Conservation (phyloP, 2,113 vertebrate species). For the Thamnophis sirtalis region DNA sequence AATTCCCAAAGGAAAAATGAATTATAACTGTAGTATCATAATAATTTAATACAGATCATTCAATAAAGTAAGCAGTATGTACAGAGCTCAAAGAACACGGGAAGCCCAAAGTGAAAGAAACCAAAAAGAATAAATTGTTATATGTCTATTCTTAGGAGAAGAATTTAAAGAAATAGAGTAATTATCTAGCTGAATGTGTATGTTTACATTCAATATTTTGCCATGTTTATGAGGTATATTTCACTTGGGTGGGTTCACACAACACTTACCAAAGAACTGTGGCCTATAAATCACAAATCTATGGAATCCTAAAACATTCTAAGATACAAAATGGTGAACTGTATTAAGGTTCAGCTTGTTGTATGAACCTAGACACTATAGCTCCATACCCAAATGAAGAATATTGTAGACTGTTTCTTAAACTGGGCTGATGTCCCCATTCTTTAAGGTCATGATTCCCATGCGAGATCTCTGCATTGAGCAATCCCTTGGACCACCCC, state of each 20-base stretch:
- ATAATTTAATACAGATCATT: background rate
- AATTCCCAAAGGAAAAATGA: background rate
- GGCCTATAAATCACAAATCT: background rate
- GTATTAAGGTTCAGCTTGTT: background rate
- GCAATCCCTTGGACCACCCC: background rate
- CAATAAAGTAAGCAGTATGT: background rate
- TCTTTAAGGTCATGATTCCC: background rate
- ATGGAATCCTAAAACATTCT: background rate
- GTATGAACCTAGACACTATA: background rate
- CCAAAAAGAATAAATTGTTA: background rate
- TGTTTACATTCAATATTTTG: background rate
- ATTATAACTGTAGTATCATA: background rate
- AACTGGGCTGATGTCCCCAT: background rate
- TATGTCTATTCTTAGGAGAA: background rate
- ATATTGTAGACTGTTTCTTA: background rate
- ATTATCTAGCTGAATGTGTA: background rate
- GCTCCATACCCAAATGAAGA: background rate
- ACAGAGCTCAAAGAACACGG: background rate
- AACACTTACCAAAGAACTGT: background rate
- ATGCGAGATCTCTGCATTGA: background rate
- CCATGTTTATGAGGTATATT: background rate
- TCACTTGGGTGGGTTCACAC: background rate
- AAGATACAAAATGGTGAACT: background rate
- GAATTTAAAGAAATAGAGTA: background rate
- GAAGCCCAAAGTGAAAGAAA: background rate